phyloP scores from a whole-genome alignment of 2,888 invertebrate genomes.

The Conchocele bisecta region DNA sequence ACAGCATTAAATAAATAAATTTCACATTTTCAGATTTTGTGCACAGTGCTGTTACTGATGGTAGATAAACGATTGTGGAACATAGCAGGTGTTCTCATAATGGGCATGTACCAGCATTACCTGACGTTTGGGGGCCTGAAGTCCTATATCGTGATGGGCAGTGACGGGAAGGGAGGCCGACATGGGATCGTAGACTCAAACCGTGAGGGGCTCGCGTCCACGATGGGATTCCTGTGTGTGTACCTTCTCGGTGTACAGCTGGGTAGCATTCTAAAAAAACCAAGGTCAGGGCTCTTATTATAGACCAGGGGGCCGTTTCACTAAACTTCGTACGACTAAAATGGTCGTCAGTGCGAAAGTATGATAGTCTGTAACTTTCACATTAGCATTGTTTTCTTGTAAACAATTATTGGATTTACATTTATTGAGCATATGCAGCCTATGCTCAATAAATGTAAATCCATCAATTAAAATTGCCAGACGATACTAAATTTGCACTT shows the following conservation, averaged over 20 bases:
- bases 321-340: too few species aligned
- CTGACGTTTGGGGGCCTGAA: constrained; percentile 86
- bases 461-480: too few species aligned
- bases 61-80: constrained; percentile 85
- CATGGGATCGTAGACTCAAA: constrained; percentile 90
- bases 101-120: constrained; percentile 87
- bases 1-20: too few species aligned
- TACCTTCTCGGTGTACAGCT: constrained; percentile 88
- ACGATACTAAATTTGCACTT: too few species aligned
- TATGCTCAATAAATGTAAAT: too few species aligned
- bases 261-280: constrained; percentile 71
- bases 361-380: too few species aligned
- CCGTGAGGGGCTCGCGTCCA: constrained; percentile 94
- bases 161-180: constrained; percentile 71
- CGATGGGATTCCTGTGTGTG: constrained; percentile 92
- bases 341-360: too few species aligned
- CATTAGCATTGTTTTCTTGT: too few species aligned
- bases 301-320: too few species aligned
- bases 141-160: constrained; percentile 86
- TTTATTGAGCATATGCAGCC: too few species aligned
- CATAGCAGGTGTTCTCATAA: constrained; percentile 85
- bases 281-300: constrained; percentile 73
- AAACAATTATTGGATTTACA: too few species aligned
- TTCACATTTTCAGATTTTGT: constrained; percentile 84
- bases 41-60: constrained; percentile 86